Conservation (phyloP, 2,888 invertebrate species). For the Drosophila birchii region DNA sequence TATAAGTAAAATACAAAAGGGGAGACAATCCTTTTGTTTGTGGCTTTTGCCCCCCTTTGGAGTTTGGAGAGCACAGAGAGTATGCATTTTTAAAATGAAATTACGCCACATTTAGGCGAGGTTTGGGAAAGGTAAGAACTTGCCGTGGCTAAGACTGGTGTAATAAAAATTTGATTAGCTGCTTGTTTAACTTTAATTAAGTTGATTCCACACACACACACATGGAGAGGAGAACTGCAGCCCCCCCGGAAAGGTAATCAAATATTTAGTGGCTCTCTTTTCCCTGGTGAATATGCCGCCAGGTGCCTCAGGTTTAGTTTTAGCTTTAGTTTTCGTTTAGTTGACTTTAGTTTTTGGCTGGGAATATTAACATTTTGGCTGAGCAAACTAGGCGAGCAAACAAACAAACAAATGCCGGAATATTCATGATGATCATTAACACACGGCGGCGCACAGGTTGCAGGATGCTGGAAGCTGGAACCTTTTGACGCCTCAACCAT, state of each 20-base stretch:
- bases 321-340: not conserved
- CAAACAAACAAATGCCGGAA: conserved; percentile 63
- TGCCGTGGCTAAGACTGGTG: conserved; percentile 49
- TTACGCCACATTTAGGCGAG: conserved; percentile 66
- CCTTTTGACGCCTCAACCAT: conserved; percentile 17
- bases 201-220: conserved; percentile 58
- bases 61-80: not conserved
- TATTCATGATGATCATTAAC: conserved; percentile 77
- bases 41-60: conserved; percentile 6
- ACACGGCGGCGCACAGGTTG: conserved; percentile 30
- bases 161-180: conserved; percentile 79
- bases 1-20: not conserved
- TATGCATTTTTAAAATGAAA: conserved; percentile 77
- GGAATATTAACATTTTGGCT: conserved; percentile 53
- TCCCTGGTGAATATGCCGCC: conserved; percentile 14
- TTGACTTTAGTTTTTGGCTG: conserved; percentile 1
- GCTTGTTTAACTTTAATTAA: conserved; percentile 80
- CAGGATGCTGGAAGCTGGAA: conserved; percentile 2
- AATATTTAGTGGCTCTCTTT: conserved; percentile 59
- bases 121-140: conserved; percentile 3
- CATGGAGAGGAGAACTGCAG: not conserved
- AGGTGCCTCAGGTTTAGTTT: conserved; percentile 3
- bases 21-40: conserved; percentile 3
- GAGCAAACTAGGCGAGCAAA: conserved; percentile 56
- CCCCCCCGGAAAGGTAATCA: conserved; percentile 44